phyloP scores from a whole-genome alignment of 53 echinoderm and acorn worm species.

The Temnopleurus reevesii region DNA sequence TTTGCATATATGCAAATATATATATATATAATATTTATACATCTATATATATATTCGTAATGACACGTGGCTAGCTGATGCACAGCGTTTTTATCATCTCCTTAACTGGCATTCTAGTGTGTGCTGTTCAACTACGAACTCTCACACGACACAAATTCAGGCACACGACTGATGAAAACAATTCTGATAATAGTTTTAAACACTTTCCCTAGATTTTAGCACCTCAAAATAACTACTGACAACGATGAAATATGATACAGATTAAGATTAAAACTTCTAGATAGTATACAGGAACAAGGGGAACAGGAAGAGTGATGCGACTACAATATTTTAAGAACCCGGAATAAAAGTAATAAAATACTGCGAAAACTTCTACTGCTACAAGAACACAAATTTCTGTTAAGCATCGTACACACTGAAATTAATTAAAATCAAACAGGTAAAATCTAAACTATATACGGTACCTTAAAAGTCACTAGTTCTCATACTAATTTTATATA shows the following conservation, averaged over 20 bases:
- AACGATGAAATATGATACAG: slow-evolving; percentile 30
- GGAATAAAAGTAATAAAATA: not conserved
- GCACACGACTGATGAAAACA: slow-evolving; percentile 19
- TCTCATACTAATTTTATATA: not conserved
- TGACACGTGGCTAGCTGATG: not conserved
- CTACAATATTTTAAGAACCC: not conserved
- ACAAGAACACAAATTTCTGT: not conserved
- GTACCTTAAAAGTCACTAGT: not conserved
- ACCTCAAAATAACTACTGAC: slow-evolving; percentile 49
- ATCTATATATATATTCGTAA: slow-evolving; percentile 5
- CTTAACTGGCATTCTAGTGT: not conserved
- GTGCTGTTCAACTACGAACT: not conserved
- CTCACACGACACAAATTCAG: slow-evolving; percentile 5
- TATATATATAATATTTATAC: slow-evolving; percentile 17
- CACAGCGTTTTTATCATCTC: not conserved
- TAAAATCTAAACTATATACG: not conserved
- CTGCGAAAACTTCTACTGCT: not conserved
- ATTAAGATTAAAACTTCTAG: not conserved
- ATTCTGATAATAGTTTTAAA: slow-evolving; percentile 26
- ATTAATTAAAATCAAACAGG: slow-evolving; percentile 21
- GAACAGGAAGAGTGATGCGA: not conserved
- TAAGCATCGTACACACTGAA: slow-evolving; percentile 12
- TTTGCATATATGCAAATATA: slow-evolving; percentile 37
- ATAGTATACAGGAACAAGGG: not conserved
- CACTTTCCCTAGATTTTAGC: slow-evolving; percentile 40